Base-by-base conservation (phyloP, 1,140 invertebrate species). In the Dendroctonus valens region DNA sequence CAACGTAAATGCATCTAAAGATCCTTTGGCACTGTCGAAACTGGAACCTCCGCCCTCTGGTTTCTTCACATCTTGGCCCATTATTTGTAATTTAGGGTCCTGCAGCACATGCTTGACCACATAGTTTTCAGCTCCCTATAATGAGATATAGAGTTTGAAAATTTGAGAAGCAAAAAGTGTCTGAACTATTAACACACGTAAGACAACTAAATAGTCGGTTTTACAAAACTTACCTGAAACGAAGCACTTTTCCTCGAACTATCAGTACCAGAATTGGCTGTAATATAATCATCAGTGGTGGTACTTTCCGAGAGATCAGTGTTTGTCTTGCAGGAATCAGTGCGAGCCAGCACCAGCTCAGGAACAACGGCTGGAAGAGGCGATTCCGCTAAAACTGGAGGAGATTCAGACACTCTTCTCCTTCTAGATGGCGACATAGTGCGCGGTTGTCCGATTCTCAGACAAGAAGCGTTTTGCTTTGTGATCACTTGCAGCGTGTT, bases 211-310 rank as follows among this genome's bases (percentile, higher is more conserved):
- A n/a, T n/a, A n/a, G 44, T 9, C 4, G 4, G 1, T 12, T 7
- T 0, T 3, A 41, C 0, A 26, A 15, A n/a, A 59, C 41, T 63
- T 68, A 74, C 73, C 62, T 70, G 83, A 77, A 69, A 81, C 0
- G 76, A 77, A 41, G 72, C 74, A 68, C 79, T 83, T 53, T 80
- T 80, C 39, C 78, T 79, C 0, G 83, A 83, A 67, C 82, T 85
- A 72, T 83, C 82, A 14, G 82, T 84, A 63, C 69, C 90, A 40
- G 91, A 92, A 78, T 89, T 92, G 76, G 92, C 92, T 73, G 92
- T 94, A 66, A 91, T 87, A 78, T 94, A 94, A 75, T 94, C 92
- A 75, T 94, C 91, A 37, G 91, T 93, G 14, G 90, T 91, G 60
- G 91, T 92, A 67, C 87, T 88, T 80, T 93, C 91, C 7, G 90